These are phyloP conservation scores for Xylocopa sonorina DNA, from an alignment of 1,140 invertebrate genomes.

Conservation along the genomic window DNA sequence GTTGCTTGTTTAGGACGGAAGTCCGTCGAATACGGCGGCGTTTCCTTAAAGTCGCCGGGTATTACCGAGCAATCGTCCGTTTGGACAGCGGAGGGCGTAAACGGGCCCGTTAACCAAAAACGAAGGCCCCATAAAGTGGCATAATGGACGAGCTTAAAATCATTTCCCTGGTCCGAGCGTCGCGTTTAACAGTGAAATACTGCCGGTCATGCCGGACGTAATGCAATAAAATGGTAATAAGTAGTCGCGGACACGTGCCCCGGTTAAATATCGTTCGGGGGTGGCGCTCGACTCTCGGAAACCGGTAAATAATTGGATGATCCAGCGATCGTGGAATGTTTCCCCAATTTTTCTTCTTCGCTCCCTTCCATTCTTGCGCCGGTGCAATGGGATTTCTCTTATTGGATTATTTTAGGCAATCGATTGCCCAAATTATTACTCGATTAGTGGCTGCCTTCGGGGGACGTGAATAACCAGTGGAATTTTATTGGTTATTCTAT, in stretches of 20 bases:
- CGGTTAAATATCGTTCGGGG: conserved; percentile 5
- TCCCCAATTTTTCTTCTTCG: neutral
- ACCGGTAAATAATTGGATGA: conserved; percentile 1
- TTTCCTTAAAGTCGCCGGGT: conserved; percentile 37
- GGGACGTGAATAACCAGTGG: no score
- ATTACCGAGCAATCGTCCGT: conserved; percentile 49
- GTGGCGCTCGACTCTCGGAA: neutral
- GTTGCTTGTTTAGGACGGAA: conserved; percentile 60
- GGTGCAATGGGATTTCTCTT: no score
- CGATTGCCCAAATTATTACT: neutral
- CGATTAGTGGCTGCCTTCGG: no score
- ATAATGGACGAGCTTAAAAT: conserved; percentile 54
- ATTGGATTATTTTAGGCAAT: no score
- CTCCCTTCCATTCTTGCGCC: neutral
- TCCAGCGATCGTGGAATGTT: neutral
- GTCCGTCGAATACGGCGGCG: neutral
- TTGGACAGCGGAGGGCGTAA: conserved; percentile 24
- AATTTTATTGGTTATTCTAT: no score
- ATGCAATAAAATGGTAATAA: conserved; percentile 56
- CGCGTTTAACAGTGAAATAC: conserved; percentile 48
- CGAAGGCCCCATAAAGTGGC: conserved; percentile 41
- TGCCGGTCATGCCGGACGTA: neutral
- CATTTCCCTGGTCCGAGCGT: conserved; percentile 25
- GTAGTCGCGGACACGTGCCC: conserved; percentile 17
- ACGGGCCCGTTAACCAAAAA: conserved; percentile 40